Evolutionary conservation across 2,113 vertebrate genomes (phyloP).

Genomic region (Zootoca vivipara): DNA sequence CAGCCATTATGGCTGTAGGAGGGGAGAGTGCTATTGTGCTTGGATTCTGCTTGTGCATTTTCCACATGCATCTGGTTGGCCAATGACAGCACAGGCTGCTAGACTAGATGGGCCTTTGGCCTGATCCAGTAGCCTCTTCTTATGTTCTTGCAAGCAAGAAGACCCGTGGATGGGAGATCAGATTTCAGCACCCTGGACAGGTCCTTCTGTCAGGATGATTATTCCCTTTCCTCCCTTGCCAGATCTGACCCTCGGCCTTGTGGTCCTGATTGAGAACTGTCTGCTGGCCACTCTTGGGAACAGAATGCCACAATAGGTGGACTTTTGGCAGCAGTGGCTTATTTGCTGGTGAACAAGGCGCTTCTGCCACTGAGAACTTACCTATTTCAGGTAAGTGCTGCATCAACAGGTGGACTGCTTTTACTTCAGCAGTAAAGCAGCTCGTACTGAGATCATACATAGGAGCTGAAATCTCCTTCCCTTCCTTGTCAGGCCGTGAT

Average conservation of each 20-base stretch:
- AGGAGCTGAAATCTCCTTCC: too few relatives aligned
- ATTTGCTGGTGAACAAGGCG: neutral
- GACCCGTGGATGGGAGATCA: neutral
- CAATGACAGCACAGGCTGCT: too few relatives aligned
- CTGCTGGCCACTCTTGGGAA: neutral
- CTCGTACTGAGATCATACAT: too few relatives aligned
- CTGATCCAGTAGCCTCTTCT: too few relatives aligned
- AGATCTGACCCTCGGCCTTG: neutral
- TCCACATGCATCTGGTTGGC: too few relatives aligned
- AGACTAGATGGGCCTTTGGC: too few relatives aligned
- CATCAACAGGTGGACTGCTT: too few relatives aligned
- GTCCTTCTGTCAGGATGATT: neutral
- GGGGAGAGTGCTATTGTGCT: too few relatives aligned
- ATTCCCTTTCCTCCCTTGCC: neutral
- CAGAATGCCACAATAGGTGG: neutral
- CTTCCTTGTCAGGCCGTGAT: too few relatives aligned
- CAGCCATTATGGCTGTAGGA: too few relatives aligned
- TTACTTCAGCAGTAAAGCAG: too few relatives aligned
- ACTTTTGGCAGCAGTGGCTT: neutral
- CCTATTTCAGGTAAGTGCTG: neutral
- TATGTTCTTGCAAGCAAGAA: neutral
- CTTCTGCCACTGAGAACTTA: neutral
- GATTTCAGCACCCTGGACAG: neutral
- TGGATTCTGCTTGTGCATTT: too few relatives aligned
- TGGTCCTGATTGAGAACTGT: neutral